Evolutionary conservation across 2,888 invertebrate species (phyloP), one percentile per base, ranked within the genome.

Genomic region (Anarsia innoxiella): DNA sequence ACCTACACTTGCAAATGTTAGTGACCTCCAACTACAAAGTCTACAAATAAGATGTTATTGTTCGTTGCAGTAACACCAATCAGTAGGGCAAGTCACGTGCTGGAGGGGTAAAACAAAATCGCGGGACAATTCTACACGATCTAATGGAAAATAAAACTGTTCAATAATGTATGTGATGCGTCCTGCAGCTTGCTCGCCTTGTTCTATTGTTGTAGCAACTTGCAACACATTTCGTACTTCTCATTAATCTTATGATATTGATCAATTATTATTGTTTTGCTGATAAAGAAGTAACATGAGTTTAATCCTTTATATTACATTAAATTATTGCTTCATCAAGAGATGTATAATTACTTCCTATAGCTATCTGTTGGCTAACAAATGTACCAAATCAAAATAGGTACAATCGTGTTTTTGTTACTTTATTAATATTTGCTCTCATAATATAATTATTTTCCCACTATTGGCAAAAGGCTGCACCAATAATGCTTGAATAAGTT

Each of bases 121-220:
- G 46, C 35, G 38, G 46, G 45, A 43, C 53, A 48, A 47, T 55
- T 48, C 38, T 46, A 41, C 36, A 46, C 46, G 37, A 44, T 40
- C 51, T 55, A 66, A 63, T 62, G 55, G 55, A 52, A 59, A 59
- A 66, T 61, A 64, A 66, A 68, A 69, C 70, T 70, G 59, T 64
- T 69, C 48, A 68, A 71, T 72, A 63, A 72, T 74, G 62, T 62
- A 72, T 71, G 57, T 59, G 46, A 47, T 49, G 52, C 47, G 45
- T 43, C 40, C 41, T 25, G 44, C 40, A 34, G 25, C 37, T n/a
- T n/a, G n/a, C 38, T 40, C 27, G 37, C 23, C 27, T 44, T 36
- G 32, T 34, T 40, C 53, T 52, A 51, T 65, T 59, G 57, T 60
- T 53, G 23, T 51, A 48, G 37, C 36, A 37, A 52, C 46, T 51